A percentile compares a stretch with the other conserved stretches of the same genome.
Evolutionary conservation across 2,797 vertebrate genomes (phyloP).

Genomic region (Malurus leucopterus): DNA sequence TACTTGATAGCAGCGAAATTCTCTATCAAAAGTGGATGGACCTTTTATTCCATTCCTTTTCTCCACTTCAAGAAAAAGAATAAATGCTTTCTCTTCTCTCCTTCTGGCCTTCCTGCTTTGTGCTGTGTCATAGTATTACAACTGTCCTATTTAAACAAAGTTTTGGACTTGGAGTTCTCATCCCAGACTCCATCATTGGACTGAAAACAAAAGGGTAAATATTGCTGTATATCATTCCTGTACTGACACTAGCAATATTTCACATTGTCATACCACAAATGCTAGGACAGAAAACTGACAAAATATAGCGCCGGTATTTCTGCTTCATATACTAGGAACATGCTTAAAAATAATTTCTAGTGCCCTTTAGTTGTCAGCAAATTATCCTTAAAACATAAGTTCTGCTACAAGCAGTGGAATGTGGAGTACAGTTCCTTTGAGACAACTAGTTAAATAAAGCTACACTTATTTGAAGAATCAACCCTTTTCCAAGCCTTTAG

Average conservation of each 20-base stretch:
- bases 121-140: not conserved
- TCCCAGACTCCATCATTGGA: not conserved
- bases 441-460: not conserved
- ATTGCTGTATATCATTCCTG: not conserved
- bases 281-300: not conserved
- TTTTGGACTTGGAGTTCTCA: not conserved
- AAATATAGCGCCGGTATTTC: not conserved
- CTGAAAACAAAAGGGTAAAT: not conserved
- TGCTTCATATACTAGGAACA: not conserved
- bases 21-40: not conserved
- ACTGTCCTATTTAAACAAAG: not conserved
- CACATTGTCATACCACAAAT: not conserved
- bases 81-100: not conserved
- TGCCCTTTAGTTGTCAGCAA: not conserved
- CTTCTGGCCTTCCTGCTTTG: not conserved
- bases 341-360: not conserved
- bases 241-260: not conserved
- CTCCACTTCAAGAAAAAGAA: not conserved
- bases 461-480: not conserved
- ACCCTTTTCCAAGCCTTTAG: not conserved
- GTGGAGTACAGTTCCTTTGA: not conserved
- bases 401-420: not conserved
- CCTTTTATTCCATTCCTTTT: not conserved
- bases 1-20: not conserved
- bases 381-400: not conserved